Percentiles rank a stretch among this genome's conserved stretches.
Evolutionary conservation across 1,140 invertebrate genomes (phyloP).

Genomic region (Drosophila orena): DNA sequence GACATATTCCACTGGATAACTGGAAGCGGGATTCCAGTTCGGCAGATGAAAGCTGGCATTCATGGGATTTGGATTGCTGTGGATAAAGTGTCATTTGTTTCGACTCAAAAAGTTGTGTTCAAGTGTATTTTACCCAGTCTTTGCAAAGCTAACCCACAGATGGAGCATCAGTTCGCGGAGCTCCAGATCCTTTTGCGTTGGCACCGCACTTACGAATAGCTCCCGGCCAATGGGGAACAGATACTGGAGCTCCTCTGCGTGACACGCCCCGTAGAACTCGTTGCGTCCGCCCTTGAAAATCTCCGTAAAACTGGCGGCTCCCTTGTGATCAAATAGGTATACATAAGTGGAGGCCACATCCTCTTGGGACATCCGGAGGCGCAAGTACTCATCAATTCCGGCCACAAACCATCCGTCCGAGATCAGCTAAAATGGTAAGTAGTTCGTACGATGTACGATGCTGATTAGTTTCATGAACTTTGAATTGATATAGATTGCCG

Average conservation of each 20-base stretch:
- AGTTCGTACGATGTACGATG: neutral
- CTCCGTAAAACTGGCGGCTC: conserved; percentile 88
- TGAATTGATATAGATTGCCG: neutral
- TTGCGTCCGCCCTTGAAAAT: conserved; percentile 88
- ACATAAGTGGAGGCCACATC: conserved; percentile 87
- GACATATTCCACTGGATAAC: conserved; percentile 84
- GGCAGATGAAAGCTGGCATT: conserved; percentile 57
- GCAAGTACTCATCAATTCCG: conserved; percentile 87
- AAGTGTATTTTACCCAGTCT: conserved; percentile 86
- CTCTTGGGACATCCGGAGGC: conserved; percentile 85
- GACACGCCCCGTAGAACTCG: conserved; percentile 89
- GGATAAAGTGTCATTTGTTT: neutral
- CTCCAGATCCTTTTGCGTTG: conserved; percentile 85
- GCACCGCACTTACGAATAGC: conserved; percentile 85
- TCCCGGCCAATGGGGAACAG: conserved; percentile 88
- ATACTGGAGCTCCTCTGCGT: conserved; percentile 91
- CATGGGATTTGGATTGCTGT: conserved; percentile 86
- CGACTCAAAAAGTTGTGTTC: fast-evolving
- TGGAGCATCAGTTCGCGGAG: conserved; percentile 86
- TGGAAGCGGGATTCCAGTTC: conserved; percentile 85
- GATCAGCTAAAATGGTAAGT: conserved; percentile 86
- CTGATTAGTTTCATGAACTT: neutral
- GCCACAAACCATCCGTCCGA: conserved; percentile 89
- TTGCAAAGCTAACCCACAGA: conserved; percentile 90
- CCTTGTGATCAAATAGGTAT: conserved; percentile 89